phyloP scores from a whole-genome alignment of 2,888 invertebrate species.

The Ditula angustiorana region DNA sequence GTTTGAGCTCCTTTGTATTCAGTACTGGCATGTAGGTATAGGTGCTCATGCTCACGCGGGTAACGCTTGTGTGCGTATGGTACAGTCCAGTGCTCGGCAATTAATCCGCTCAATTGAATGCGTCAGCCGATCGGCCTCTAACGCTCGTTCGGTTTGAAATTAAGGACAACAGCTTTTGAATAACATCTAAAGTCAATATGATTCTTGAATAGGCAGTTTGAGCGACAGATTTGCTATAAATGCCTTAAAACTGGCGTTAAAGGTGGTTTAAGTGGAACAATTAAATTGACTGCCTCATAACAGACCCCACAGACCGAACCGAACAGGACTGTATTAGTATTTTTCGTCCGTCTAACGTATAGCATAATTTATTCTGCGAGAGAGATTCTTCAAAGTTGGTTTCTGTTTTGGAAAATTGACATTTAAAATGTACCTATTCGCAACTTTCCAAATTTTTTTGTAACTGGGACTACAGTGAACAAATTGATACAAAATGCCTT shows the following conservation, averaged over 20 bases:
- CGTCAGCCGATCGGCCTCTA: constrained; percentile 41
- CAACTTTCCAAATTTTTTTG: too few species aligned
- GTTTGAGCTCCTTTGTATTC: neutral
- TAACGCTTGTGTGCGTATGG: neutral
- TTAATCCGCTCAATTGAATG: constrained; percentile 76
- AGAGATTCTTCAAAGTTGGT: too few species aligned
- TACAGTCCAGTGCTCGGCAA: constrained; percentile 58
- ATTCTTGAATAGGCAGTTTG: constrained; percentile 24
- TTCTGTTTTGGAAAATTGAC: too few species aligned
- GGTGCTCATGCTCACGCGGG: neutral
- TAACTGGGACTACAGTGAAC: too few species aligned
- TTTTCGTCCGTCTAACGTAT: too few species aligned
- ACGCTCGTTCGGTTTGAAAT: constrained; percentile 44
- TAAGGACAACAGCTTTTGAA: constrained; percentile 36
- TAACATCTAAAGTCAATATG: constrained; percentile 26
- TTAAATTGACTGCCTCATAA: neutral
- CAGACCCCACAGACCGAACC: too few species aligned
- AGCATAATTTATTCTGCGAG: too few species aligned
- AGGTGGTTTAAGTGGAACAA: neutral
- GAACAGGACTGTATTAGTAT: too few species aligned
- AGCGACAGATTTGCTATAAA: constrained; percentile 14
- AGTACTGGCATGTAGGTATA: neutral
- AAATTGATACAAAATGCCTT: too few species aligned
- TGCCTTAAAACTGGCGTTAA: neutral
- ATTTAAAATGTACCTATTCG: too few species aligned